A percentile compares a stretch with the other conserved stretches of the same genome.
These are phyloP conservation scores for Dasyornis broadbenti DNA, from an alignment of 2,113 vertebrate genomes.

Conservation along the genomic window DNA sequence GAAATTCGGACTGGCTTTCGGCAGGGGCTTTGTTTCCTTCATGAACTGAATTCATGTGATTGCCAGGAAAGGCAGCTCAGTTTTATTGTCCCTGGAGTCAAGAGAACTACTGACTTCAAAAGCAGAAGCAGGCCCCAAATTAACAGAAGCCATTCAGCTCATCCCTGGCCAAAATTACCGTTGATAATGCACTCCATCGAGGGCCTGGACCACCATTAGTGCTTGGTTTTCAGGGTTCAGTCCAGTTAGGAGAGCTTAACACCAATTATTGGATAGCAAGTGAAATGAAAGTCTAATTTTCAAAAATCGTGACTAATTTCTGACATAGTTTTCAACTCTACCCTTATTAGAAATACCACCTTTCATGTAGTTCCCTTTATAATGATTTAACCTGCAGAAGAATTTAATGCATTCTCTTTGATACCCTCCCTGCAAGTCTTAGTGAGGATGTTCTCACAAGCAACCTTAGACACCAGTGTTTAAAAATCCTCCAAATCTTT, in stretches of 20 bases:
- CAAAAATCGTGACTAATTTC: conserved; percentile 28
- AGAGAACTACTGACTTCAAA: neutral
- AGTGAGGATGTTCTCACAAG: neutral
- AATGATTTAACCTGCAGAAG: conserved; percentile 34
- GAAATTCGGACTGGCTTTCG: neutral
- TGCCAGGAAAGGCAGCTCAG: neutral
- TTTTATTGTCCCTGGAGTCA: neutral
- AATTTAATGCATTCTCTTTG: conserved; percentile 39
- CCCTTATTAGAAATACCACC: neutral
- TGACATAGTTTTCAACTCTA: conserved; percentile 22
- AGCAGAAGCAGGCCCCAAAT: neutral
- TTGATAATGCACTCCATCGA: neutral
- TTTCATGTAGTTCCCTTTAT: conserved; percentile 38
- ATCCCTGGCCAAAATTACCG: neutral
- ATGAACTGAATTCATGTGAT: neutral
- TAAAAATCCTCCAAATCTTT: conserved; percentile 5
- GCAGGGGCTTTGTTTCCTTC: neutral
- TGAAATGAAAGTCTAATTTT: conserved; percentile 22
- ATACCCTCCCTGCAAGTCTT: neutral
- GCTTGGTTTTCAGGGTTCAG: neutral
- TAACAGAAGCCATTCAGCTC: neutral
- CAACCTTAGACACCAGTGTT: neutral
- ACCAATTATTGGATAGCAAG: conserved; percentile 14
- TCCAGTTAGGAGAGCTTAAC: neutral
- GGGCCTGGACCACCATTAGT: neutral